A percentile compares a stretch with the other conserved stretches of the same genome.
These are phyloP conservation scores for Styela plicata DNA, from an alignment of 23 tunicate genomes.

Conservation along the genomic window DNA sequence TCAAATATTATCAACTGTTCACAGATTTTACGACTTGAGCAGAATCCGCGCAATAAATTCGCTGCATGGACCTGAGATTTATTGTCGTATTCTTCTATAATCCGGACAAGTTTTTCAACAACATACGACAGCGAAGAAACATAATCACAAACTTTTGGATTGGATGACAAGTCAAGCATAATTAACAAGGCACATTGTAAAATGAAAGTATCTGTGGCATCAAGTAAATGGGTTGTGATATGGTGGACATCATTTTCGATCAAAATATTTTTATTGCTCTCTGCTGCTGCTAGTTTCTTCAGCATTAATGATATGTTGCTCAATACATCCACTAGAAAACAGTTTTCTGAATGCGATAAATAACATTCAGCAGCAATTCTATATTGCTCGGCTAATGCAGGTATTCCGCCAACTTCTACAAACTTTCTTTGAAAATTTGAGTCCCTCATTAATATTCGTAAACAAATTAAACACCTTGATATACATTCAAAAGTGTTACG, in stretches of 20 bases:
- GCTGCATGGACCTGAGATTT: conserved; percentile 65
- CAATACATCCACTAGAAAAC: conserved; percentile 39
- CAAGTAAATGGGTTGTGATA: conserved; percentile 45
- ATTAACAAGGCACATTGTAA: conserved; percentile 72
- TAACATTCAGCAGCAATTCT: conserved; percentile 38
- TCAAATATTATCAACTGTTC: conserved; percentile 90
- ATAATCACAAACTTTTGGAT: conserved; percentile 18
- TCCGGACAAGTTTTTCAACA: conserved; percentile 49
- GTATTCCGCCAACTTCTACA: conserved; percentile 23
- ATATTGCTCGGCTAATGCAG: conserved; percentile 61
- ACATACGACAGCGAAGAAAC: conserved; percentile 32
- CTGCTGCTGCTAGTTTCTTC: conserved; percentile 40
- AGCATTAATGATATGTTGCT: conserved; percentile 46
- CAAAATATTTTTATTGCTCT: conserved; percentile 26
- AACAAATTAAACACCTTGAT: conserved; percentile 40
- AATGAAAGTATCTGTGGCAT: conserved; percentile 58
- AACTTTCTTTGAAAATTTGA: conserved; percentile 43
- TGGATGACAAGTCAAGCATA: conserved; percentile 49
- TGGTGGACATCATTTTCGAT: conserved; percentile 39
- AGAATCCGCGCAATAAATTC: conserved; percentile 56
- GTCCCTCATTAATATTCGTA: conserved; percentile 80
- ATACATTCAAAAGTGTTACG: conserved; percentile 31
- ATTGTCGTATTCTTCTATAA: conserved; percentile 77
- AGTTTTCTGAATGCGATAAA: conserved; percentile 51
- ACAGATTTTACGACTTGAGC: conserved; percentile 50